Evolutionary conservation across 2,888 invertebrate genomes (phyloP), one percentile per base, ranked within the genome.

Genomic region (Marasmarcha lunaedactyla): DNA sequence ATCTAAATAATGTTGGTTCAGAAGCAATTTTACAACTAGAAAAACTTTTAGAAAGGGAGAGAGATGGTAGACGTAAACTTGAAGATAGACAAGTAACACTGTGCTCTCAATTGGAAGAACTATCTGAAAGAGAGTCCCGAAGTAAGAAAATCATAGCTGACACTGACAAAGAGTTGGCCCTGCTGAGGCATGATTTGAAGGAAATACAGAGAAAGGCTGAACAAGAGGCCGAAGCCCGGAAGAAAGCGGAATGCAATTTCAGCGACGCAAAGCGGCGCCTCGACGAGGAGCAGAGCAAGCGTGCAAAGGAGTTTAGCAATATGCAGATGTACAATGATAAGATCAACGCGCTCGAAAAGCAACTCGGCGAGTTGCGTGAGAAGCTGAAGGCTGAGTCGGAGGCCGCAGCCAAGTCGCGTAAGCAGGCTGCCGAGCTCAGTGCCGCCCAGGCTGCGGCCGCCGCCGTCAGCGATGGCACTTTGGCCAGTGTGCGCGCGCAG

Each of bases 121-220:
- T 93, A 48, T 88, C 90, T 10, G 89, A 90, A 57, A 87, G 92
- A 34, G 97, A 97, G 73, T 85, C 87, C 39, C 89, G 92, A 55
- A 78, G 92, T 54, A 88, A 93, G 53, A 90, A 92, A 57, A 91
- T 96, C 55, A 87, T 91, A 45, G 88, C 90, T 20, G 91, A 92
- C 46, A 89, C 93, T 42, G 97, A 98, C 67, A 94, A 94, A 66
- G 92, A 91, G 57, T 70, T 95, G 54, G 93, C 95, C 2, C 84
- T 96, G 46, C 79, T 95, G 1, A 90, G 91, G 63, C 96, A 97
- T 69, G 95, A 92, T 63, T 87, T 93, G 46, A 95, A 95, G 67
- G 97, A 97, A 67, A 87, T 91, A 46, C 93, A 94, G 71, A 87
- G 97, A 40, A 94, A 95, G 71, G 88, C 91, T 14, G 97, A 97